Evolutionary conservation across 2,797 vertebrate genomes (phyloP).

Genomic region (Mormyrops boulengeri): DNA sequence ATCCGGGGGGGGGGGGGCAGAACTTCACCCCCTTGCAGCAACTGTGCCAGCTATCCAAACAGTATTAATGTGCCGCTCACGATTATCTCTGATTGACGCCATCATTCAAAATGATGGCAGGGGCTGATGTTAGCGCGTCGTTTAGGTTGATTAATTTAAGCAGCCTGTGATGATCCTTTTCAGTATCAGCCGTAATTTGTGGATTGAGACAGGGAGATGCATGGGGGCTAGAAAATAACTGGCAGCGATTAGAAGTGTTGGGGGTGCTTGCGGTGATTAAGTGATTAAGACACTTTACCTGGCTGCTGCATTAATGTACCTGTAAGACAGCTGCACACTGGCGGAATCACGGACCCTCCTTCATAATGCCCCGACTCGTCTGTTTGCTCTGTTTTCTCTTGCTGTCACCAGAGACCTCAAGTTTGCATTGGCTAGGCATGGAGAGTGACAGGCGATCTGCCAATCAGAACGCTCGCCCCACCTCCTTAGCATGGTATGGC

Average conservation of each 20-base stretch:
- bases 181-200: neutral
- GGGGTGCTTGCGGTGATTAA: neutral
- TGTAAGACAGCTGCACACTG: neutral
- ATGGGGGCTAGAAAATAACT: neutral
- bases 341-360: neutral
- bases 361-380: neutral
- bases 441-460: neutral
- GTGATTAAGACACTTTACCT: neutral
- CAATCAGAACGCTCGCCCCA: neutral
- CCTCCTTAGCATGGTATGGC: neutral
- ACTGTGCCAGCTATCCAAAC: neutral
- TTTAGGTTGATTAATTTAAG: constrained; percentile 4
- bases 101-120: neutral
- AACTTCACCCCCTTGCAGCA: neutral
- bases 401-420: neutral
- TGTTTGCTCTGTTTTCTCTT: neutral
- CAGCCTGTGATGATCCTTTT: neutral
- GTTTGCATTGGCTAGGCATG: neutral
- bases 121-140: neutral
- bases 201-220: neutral
- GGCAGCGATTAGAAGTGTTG: neutral
- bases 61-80: neutral
- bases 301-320: neutral
- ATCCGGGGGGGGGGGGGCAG: neutral
- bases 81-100: neutral